phyloP scores from a whole-genome alignment of 2,113 vertebrate species.

The Cricetomys ansorgei region DNA sequence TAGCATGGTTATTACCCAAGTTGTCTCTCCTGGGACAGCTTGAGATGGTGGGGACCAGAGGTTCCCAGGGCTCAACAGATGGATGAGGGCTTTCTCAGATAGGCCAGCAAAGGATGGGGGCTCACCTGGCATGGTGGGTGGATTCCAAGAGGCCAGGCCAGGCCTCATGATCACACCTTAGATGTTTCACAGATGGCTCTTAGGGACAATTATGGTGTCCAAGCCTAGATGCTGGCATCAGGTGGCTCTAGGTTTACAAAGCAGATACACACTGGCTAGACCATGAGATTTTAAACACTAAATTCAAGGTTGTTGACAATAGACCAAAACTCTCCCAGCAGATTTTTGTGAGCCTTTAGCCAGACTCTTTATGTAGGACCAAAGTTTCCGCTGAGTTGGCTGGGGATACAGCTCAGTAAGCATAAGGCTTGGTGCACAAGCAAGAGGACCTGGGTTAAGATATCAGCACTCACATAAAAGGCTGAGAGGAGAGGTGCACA shows the following conservation, averaged over 20 bases:
- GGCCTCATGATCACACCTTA: not conserved
- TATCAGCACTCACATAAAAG: not conserved
- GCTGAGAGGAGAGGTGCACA: too few species aligned
- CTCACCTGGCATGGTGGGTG: not conserved
- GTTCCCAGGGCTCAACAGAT: conserved; percentile 64
- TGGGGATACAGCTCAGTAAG: not conserved
- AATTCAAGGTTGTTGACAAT: not conserved
- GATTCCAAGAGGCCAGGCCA: conserved; percentile 27
- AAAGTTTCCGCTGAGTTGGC: too few species aligned
- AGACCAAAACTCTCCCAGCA: fast-evolving
- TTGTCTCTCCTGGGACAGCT: conserved; percentile 38
- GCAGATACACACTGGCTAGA: not conserved
- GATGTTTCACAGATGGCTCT: not conserved
- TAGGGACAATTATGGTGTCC: fast-evolving
- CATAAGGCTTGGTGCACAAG: not conserved
- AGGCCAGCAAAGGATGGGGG: not conserved
- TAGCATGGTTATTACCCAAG: conserved; percentile 53
- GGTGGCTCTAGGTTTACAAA: not conserved
- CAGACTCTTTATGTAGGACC: not conserved
- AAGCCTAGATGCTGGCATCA: not conserved
- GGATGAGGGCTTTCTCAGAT: not conserved
- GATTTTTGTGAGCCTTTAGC: not conserved
- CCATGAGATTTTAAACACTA: not conserved
- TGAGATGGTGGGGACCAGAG: not conserved
- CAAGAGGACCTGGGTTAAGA: not conserved